Evolutionary conservation across 1,140 invertebrate species (phyloP), one percentile per base, ranked within the genome.

Genomic region (Tachypleus tridentatus): DNA sequence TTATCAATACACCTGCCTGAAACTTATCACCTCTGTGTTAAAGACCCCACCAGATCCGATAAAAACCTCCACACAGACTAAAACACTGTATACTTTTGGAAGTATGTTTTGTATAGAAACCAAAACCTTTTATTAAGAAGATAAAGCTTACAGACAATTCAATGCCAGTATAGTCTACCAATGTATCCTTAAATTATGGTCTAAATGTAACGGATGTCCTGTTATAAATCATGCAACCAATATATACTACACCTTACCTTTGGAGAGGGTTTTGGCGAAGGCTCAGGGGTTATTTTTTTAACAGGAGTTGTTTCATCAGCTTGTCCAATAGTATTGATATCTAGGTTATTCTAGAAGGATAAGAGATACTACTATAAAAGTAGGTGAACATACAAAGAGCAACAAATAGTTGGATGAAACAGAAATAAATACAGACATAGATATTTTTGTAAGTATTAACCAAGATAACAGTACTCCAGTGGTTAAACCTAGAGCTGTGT

Each of bases 291-390:
- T 50, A 66, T 53, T 63, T 66, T 65, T 51, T 58, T 64, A 48
- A 5, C 4, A 61, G 56, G 59, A 57, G 56, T 51, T 56, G 63
- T 64, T 67, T 67, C 64, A 49, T 67, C 66, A 56, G 64, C 66
- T 58, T 51, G 48, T 49, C 59, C 60, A n/a, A 59, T 62, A 54
- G 56, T 56, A 64, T 51, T 64, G 9, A 50, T 62, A 51, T 67
- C 66, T 64, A 67, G 62, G 56, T 67, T 67, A 64, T 64, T 67
- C 66, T 67, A 63, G 60, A 67, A 67, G 9, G 61, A 59, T 54
- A 11, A 67, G 58, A 29, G n/a, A 63, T 58, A 54, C 8, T 3
- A 54, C 8, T 8, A 9, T 54, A 54, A n/a, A 11, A 58, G 11
- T 47, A 58, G 11, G 10, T 9, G 6, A 29, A 29, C 3, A 58